Evolutionary conservation across 2,113 vertebrate species (phyloP).

Genomic region (Procapra przewalskii): DNA sequence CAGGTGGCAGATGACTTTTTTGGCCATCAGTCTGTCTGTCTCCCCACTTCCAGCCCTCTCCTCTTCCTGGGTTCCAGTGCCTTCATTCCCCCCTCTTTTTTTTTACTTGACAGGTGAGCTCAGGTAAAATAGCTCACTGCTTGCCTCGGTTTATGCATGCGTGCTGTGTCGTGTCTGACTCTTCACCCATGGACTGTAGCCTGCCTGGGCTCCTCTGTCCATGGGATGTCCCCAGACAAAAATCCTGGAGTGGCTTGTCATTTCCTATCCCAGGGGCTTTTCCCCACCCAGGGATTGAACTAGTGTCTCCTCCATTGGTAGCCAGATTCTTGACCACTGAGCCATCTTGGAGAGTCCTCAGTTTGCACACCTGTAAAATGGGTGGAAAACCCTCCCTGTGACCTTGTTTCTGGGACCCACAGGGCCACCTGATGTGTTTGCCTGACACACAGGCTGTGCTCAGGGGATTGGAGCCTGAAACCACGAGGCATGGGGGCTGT

Average conservation of each 20-base stretch:
- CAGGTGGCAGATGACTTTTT: too few relatives aligned
- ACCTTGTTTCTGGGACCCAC: too few relatives aligned
- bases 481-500: background rate
- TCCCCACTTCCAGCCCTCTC: background rate
- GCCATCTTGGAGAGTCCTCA: background rate
- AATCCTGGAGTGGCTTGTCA: background rate
- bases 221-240: background rate
- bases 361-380: background rate
- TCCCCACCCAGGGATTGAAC: background rate
- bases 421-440: accelerated
- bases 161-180: background rate
- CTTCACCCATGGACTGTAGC: background rate
- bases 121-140: background rate
- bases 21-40: too few relatives aligned
- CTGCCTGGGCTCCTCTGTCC: background rate
- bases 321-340: background rate
- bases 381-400: accelerated
- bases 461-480: accelerated
- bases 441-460: background rate
- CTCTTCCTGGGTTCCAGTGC: too few relatives aligned
- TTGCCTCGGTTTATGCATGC: background rate
- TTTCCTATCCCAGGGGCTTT: background rate
- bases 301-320: background rate
- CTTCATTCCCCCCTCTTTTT: background rate
- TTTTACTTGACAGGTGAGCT: background rate